phyloP scores from a whole-genome alignment of 1,140 invertebrate genomes.

The Caenorhabditis briggsae region DNA sequence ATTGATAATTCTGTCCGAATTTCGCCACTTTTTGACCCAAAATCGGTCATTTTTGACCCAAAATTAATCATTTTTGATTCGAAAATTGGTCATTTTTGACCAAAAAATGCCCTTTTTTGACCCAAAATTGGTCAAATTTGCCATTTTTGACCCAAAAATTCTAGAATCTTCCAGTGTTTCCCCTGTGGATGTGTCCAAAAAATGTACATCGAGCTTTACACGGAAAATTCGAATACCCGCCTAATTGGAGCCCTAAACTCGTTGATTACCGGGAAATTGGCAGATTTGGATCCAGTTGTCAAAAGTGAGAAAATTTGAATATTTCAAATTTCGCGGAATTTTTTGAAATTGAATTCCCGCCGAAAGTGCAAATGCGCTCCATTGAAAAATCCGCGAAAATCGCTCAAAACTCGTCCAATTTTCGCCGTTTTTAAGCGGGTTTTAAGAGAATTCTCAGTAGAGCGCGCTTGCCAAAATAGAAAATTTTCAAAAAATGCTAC shows the following conservation, averaged over 20 bases:
- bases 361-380: neutral
- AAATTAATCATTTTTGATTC: too few species aligned
- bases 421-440: too few species aligned
- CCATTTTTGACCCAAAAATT: neutral
- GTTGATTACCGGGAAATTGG: neutral
- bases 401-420: too few species aligned
- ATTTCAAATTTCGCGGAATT: neutral
- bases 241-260: neutral
- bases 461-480: too few species aligned
- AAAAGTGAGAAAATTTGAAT: neutral
- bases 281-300: neutral
- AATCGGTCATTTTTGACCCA: too few species aligned
- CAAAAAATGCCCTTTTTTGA: too few species aligned
- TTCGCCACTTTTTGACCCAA: too few species aligned
- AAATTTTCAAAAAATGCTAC: too few species aligned
- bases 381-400: neutral
- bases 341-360: neutral
- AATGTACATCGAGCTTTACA: neutral
- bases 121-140: too few species aligned
- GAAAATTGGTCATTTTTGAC: too few species aligned
- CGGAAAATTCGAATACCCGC: neutral
- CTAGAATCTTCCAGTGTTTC: neutral
- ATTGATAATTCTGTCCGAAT: too few species aligned
- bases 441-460: too few species aligned
- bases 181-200: conserved; percentile 18